Conservation (phyloP, 2,888 invertebrate genomes). For the Luperina testacea region DNA sequence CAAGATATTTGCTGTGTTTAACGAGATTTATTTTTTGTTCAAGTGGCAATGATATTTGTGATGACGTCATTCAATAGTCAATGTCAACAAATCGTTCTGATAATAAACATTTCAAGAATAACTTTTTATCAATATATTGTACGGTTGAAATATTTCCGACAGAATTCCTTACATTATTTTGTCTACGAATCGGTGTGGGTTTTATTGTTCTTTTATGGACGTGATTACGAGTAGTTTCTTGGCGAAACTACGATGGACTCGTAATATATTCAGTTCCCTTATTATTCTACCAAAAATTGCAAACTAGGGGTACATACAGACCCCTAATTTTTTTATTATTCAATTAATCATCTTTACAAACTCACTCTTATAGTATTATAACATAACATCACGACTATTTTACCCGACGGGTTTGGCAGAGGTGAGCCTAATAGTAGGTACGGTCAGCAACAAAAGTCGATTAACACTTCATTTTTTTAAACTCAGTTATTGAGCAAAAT, state of each 20-base stretch:
- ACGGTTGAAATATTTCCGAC: constrained; percentile 15
- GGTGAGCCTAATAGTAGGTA: neutral
- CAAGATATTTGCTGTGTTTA: constrained; percentile 1
- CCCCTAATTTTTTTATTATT: neutral
- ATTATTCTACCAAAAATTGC: neutral
- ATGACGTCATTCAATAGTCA: constrained; percentile 45
- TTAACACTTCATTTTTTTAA: too few species aligned
- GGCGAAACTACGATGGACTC: neutral
- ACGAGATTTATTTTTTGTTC: constrained; percentile 33
- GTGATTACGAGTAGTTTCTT: too few species aligned
- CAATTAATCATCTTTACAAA: neutral
- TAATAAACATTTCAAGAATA: constrained; percentile 52
- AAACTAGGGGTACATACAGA: neutral
- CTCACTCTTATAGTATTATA: neutral
- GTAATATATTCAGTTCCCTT: neutral
- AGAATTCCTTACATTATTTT: constrained; percentile 1
- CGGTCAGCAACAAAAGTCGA: too few species aligned
- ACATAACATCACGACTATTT: neutral
- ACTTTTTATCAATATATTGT: constrained; percentile 51
- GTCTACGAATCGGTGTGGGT: neutral
- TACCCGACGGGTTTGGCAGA: neutral
- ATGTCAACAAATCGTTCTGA: constrained; percentile 55
- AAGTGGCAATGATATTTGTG: constrained; percentile 43
- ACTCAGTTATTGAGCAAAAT: too few species aligned
- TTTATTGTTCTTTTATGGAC: neutral